Percentiles rank a stretch among this genome's conserved stretches.
phyloP scores from a whole-genome alignment of 2,113 vertebrate species.

The Eonycteris spelaea region DNA sequence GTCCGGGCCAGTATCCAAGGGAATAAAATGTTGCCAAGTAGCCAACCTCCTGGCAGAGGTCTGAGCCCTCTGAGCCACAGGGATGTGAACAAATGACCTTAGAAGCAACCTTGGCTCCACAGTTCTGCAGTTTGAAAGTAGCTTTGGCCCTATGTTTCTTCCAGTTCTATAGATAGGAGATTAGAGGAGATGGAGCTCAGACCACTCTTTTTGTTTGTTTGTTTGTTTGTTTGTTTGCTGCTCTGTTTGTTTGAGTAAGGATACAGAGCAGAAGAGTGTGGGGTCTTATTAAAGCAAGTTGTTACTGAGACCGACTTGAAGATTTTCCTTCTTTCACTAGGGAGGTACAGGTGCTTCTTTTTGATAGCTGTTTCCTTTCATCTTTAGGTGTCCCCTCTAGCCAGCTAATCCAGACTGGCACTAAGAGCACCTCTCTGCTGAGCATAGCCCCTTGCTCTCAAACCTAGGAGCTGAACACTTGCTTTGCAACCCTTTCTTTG shows the following conservation, averaged over 20 bases:
- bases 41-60: background rate
- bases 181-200: background rate
- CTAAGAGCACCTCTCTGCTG: background rate
- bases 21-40: background rate
- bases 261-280: background rate
- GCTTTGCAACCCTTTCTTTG: background rate
- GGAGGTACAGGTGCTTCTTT: background rate
- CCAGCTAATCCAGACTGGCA: background rate
- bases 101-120: background rate
- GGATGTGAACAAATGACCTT: background rate
- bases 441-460: background rate
- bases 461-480: background rate
- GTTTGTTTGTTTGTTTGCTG: background rate
- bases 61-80: background rate
- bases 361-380: background rate
- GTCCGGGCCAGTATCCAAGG: background rate
- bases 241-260: background rate
- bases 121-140: background rate
- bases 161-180: background rate
- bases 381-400: background rate
- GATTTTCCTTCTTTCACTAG: background rate
- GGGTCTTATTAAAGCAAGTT: background rate
- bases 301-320: background rate
- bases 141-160: background rate
- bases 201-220: too few species aligned